Evolutionary conservation across 2,797 vertebrate species (phyloP), one percentile per base, ranked within the genome.

Genomic region (Telmatherina bonti): DNA sequence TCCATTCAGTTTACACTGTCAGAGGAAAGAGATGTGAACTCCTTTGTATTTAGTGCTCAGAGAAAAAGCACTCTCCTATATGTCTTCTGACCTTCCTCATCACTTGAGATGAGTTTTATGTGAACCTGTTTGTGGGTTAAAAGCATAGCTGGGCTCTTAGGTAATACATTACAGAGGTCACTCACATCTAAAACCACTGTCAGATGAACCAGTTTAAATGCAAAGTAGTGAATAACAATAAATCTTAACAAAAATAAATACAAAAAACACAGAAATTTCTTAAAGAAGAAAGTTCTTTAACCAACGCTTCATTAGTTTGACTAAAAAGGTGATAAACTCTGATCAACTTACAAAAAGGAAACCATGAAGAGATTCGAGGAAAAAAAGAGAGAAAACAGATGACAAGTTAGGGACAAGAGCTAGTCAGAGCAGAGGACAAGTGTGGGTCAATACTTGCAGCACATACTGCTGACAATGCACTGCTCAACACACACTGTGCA

Each of bases 401-500:
- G 88, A 91, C 88, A 92, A 84, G 87, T 86, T 85, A 85, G 85
- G 87, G 91, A 92, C 90, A 90, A 86, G 83, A 92, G 87, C 83
- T 88, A 92, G 90, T 89, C 89, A 89, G 86, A 90, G 85, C 85
- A 92, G 91, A 93, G 90, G 92, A 92, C 92, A 89, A 88, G 78
- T 78, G 79, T 90, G 89, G 90, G 91, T 93, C 92, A 93, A 93
- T 93, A 93, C 83, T 89, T 78, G 72, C 84, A 79, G 82, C 83
- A 87, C 82, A 88, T 86, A 79, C 81, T 91, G 92, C 92, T 93
- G 91, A 92, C 90, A 84, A 75, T 71, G 90, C 90, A 91, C 61
- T 35, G 51, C 69, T 81, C 83, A 80, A 82, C 83, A 85, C 81
- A 78, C 82, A 76, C 53, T 18, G 27, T 30, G 70, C 74, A 78